Evolutionary conservation across 2,888 invertebrate species (phyloP).

Genomic region (Linhomoeus sp.): DNA sequence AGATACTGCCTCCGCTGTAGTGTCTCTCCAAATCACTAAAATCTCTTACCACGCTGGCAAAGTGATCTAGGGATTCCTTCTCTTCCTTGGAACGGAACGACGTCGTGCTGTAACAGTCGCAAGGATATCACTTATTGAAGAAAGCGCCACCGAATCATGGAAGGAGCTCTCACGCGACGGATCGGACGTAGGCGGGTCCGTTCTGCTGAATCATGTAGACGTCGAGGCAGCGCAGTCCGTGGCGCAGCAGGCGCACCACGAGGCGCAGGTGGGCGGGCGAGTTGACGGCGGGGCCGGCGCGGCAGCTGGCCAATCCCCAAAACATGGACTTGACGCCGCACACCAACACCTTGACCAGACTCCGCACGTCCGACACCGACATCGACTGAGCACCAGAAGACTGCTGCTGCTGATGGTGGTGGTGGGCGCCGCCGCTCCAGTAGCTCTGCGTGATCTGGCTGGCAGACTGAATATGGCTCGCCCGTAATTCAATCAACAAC

Average conservation of each 20-base stretch:
- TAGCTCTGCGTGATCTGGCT: not conserved
- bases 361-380: slow-evolving; percentile 49
- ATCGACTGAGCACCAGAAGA: no score
- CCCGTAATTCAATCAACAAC: no score
- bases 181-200: not conserved
- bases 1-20: no score
- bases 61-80: slow-evolving; percentile 87
- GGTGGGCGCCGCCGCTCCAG: not conserved
- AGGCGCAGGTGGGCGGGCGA: not conserved
- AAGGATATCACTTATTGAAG: not conserved
- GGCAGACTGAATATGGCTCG: no score
- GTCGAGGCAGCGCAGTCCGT: slow-evolving; percentile 82
- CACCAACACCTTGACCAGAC: slow-evolving; percentile 77
- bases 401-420: no score
- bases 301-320: slow-evolving; percentile 54
- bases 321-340: slow-evolving; percentile 91
- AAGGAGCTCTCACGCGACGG: not conserved
- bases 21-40: not conserved
- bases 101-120: slow-evolving; percentile 1
- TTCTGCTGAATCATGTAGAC: slow-evolving; percentile 46
- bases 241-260: slow-evolving; percentile 57
- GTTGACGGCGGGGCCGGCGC: no score
- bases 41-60: slow-evolving; percentile 63
- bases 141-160: no score
- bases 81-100: slow-evolving; percentile 67